These are phyloP conservation scores for Parochlus steinenii DNA, from an alignment of 2,888 invertebrate species.

Conservation along the genomic window DNA sequence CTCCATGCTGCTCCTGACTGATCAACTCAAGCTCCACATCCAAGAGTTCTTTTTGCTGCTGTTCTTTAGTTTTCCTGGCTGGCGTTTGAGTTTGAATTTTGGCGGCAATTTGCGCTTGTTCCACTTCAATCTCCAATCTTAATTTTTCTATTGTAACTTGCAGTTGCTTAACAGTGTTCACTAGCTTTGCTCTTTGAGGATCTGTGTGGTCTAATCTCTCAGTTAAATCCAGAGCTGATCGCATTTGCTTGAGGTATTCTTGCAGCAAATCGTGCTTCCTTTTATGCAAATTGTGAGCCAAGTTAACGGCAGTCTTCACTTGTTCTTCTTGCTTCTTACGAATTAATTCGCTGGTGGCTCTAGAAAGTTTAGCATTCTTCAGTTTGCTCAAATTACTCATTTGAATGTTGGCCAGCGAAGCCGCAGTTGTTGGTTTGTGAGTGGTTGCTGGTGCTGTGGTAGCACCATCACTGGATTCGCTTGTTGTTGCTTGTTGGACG, in stretches of 20 bases:
- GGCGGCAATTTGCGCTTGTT: conserved; percentile 28
- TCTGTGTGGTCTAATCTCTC: conserved; percentile 55
- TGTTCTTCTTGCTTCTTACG: conserved; percentile 61
- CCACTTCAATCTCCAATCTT: conserved; percentile 27
- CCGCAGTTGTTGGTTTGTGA: conserved; percentile 16
- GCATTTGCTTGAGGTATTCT: conserved; percentile 78
- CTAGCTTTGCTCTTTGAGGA: conserved; percentile 56
- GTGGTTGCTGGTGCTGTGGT: conserved; percentile 16
- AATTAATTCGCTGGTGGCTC: conserved; percentile 46
- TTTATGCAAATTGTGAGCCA: conserved; percentile 66
- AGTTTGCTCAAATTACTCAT: conserved; percentile 26
- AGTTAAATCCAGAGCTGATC: conserved; percentile 60
- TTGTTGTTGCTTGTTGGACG: conserved; percentile 18
- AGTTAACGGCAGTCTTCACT: conserved; percentile 54
- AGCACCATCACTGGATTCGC: conserved; percentile 13
- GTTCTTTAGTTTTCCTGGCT: conserved; percentile 52
- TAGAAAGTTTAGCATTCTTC: conserved; percentile 37
- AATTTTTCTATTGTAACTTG: conserved; percentile 61
- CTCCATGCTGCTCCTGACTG: conserved; percentile 70
- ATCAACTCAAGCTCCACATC: conserved; percentile 85
- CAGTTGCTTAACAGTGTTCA: conserved; percentile 65
- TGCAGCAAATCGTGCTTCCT: conserved; percentile 75
- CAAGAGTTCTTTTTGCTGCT: conserved; percentile 73
- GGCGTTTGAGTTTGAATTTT: conserved; percentile 22
- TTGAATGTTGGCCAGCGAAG: conserved; percentile 16